These are phyloP conservation scores for Leuciscus waleckii DNA, from an alignment of 2,797 vertebrate species.

Conservation along the genomic window DNA sequence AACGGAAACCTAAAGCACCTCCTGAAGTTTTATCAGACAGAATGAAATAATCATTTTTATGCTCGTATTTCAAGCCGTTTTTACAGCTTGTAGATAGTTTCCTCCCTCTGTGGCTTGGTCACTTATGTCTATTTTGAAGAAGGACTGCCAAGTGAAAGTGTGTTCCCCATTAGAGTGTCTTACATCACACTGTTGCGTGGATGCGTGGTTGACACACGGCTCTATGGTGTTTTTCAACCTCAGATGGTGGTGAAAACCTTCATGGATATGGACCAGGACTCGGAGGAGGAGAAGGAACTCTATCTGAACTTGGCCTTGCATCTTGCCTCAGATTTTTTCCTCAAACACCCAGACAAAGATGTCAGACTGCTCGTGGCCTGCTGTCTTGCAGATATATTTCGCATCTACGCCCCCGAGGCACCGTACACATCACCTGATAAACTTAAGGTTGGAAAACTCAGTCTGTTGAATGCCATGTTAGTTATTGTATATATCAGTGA, in stretches of 20 bases:
- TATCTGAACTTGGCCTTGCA: slow-evolving; percentile 96
- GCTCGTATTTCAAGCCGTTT: too few relatives aligned
- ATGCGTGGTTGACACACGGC: neutral
- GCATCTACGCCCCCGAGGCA: slow-evolving; percentile 97
- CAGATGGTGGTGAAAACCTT: slow-evolving; percentile 99
- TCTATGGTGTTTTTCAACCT: slow-evolving; percentile 36
- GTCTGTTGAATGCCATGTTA: neutral
- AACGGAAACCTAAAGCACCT: too few relatives aligned
- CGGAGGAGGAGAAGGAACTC: slow-evolving; percentile 97
- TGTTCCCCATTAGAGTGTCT: slow-evolving; percentile 31
- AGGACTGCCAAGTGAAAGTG: slow-evolving; percentile 16
- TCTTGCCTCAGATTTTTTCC: slow-evolving; percentile 98
- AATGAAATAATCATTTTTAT: too few relatives aligned
- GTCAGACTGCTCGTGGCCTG: slow-evolving; percentile 96
- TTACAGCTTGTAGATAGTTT: slow-evolving; percentile 24
- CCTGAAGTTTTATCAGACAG: too few relatives aligned
- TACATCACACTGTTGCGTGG: slow-evolving; percentile 21
- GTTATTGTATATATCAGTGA: neutral
- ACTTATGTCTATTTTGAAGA: slow-evolving; percentile 14
- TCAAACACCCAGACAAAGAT: slow-evolving; percentile 98
- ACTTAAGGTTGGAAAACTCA: slow-evolving; percentile 81
- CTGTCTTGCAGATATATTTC: slow-evolving; percentile 97
- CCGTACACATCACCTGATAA: slow-evolving; percentile 98
- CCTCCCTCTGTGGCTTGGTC: neutral
- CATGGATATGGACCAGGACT: slow-evolving; percentile 99